Evolutionary conservation across 92 coral and sea anemone species (phyloP).

Genomic region (Pocillopora meandrina): DNA sequence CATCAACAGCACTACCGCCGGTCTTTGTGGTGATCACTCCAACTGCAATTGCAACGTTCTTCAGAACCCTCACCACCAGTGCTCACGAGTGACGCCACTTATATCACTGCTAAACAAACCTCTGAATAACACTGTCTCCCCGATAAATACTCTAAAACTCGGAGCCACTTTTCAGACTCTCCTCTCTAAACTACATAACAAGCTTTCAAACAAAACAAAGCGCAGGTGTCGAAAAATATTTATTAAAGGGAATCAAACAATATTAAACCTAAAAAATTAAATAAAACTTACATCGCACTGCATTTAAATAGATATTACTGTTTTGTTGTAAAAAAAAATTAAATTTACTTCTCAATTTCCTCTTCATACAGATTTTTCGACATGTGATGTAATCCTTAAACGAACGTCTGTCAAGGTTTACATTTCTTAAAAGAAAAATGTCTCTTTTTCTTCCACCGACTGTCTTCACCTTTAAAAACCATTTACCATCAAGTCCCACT

Average conservation of each 20-base stretch:
- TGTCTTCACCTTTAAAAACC: neutral
- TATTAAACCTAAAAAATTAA: neutral
- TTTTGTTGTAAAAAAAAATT: no score
- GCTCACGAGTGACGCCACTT: no score
- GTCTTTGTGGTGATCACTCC: neutral
- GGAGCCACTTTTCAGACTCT: no score
- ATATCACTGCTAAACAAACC: no score
- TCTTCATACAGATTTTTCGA: no score
- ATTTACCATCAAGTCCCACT: neutral
- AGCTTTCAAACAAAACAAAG: constrained; percentile 1
- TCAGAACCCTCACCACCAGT: neutral
- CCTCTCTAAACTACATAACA: neutral
- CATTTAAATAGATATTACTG: no score
- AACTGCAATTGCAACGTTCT: neutral
- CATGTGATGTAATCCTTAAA: no score
- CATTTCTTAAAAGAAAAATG: no score
- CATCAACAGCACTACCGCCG: neutral
- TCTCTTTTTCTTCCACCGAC: neutral
- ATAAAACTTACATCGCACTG: neutral
- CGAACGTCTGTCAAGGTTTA: no score
- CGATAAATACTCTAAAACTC: no score
- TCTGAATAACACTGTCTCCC: no score
- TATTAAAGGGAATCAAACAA: constrained; percentile 6
- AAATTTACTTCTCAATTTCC: no score
- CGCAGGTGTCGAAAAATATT: neutral